phyloP scores from a whole-genome alignment of 2,113 vertebrate species.

The Xerus inauris region DNA sequence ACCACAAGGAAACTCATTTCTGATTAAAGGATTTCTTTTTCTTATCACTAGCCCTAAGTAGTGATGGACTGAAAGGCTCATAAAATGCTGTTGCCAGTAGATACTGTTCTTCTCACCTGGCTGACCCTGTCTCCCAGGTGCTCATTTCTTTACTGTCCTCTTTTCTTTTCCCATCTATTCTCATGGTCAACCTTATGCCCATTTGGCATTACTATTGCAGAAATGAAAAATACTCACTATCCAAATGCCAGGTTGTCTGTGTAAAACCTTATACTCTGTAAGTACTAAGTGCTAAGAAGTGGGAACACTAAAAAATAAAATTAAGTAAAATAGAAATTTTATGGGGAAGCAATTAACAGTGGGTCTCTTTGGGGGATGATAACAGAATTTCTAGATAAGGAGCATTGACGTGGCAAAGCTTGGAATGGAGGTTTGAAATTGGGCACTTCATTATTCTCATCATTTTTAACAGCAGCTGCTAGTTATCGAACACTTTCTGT shows the following conservation, averaged over 20 bases:
- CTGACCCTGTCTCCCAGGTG: background rate
- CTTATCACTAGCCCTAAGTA: background rate
- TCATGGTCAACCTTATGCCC: background rate
- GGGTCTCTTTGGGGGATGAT: background rate
- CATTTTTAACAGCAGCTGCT: background rate
- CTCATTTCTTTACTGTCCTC: background rate
- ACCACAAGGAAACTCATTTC: background rate
- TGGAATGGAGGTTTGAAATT: background rate
- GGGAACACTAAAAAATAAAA: background rate
- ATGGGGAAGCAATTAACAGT: background rate
- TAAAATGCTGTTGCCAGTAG: rapidly evolving
- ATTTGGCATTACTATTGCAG: background rate
- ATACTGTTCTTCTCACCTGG: too few relatives aligned
- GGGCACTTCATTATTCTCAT: background rate
- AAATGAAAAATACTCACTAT: background rate
- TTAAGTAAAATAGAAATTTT: background rate
- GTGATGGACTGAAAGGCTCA: too few relatives aligned
- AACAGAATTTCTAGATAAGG: slow-evolving; percentile 35
- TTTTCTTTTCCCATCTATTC: background rate
- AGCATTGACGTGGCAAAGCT: background rate
- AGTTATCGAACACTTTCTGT: background rate
- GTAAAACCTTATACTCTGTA: background rate
- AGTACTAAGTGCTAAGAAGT: background rate
- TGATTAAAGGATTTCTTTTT: slow-evolving; percentile 1
- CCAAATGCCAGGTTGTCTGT: background rate